Conservation (phyloP, 35 echinoderm and acorn worm species). For the Strongylocentrotus purpuratus region DNA sequence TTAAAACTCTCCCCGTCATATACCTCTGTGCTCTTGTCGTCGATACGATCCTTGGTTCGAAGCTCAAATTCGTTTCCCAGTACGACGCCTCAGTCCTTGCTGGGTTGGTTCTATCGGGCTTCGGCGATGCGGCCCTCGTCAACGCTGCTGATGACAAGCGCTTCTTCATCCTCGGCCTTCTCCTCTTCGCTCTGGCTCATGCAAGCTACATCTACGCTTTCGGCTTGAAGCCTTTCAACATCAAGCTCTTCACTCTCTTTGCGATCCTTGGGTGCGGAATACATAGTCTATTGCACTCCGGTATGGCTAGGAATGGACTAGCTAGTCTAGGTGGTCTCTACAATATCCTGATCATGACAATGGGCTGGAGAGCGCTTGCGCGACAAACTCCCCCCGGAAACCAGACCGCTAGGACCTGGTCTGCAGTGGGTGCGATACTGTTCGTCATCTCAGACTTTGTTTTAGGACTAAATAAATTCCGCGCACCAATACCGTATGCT, state of each 20-base stretch:
- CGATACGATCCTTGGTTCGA: not conserved
- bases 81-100: not conserved
- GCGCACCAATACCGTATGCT: not conserved
- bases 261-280: not conserved
- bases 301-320: not conserved
- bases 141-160: not conserved
- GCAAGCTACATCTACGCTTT: conserved; percentile 11
- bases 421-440: conserved; percentile 31
- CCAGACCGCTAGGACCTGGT: conserved; percentile 10
- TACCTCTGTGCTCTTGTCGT: not conserved
- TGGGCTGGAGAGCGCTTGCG: not conserved
- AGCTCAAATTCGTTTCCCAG: not conserved
- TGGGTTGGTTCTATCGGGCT: conserved; percentile 28
- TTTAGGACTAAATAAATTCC: conserved; percentile 33
- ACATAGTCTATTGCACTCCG: not conserved
- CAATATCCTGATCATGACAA: not conserved
- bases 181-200: conserved; percentile 42
- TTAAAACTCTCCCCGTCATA: not conserved
- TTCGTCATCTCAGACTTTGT: conserved; percentile 56
- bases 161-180: conserved; percentile 40
- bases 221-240: conserved; percentile 33
- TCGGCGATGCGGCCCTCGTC: conserved; percentile 26
- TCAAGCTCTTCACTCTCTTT: not conserved
- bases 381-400: not conserved
- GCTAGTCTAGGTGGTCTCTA: not conserved